Evolutionary conservation across 2,888 invertebrate species (phyloP), one percentile per base, ranked within the genome.

Genomic region (Parascotia fuliginaria): DNA sequence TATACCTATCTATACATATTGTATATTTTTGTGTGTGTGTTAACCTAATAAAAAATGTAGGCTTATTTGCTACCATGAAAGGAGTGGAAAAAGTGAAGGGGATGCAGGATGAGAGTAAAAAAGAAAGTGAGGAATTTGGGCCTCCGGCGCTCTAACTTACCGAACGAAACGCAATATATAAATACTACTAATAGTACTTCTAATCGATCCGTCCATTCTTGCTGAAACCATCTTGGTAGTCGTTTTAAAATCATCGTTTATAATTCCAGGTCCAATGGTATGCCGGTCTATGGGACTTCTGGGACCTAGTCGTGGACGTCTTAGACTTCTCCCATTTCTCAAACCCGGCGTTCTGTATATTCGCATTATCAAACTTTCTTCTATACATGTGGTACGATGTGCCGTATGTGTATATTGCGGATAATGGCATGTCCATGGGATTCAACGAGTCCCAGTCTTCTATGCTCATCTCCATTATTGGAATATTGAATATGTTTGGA

Each of bases 331-430:
- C 96, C 0, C 95, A 96, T 87, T 96, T 97, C 82, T 86, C 92
- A 41, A 96, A 96, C 83, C 93, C 93, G 14, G 94, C 93, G 60
- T 97, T 96, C 87, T 87, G 96, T 19, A 87, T 96, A 42, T 98
- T 98, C 89, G 95, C 96, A 15, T 80, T 98, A 13, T 97, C 97
- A 51, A 98, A 98, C 89, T 97, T 98, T 83, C 92, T 98, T 14
- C 93, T 98, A 59, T 98, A 98, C 92, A 95, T 96, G 73, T 98
- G 98, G 96, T 96, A 96, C 85, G 98, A 98, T 82, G 97, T 98
- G 46, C 97, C 98, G 1, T 98, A 98, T 83, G 96, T 98, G 65
- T 98, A 97, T 89, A 93, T 98, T 62, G 95, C 96, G 1, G 98
- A 98, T 79, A 95, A 95, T 79, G 96, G 96, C 7, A 93, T 94